These are phyloP conservation scores for Drosophila putrida DNA, from an alignment of 2,888 invertebrate genomes.

Conservation along the genomic window DNA sequence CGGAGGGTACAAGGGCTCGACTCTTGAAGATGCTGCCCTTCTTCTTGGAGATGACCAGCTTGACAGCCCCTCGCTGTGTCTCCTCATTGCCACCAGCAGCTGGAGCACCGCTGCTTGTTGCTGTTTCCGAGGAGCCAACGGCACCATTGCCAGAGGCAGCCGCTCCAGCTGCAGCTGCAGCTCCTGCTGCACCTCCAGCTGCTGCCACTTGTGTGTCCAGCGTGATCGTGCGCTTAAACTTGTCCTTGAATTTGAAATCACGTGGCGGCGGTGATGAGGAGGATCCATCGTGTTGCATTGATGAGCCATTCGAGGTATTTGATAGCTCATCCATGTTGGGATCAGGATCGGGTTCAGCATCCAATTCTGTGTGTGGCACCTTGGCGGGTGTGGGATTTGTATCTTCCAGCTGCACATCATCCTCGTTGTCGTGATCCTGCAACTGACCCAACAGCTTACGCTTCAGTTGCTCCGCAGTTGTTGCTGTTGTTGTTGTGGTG, in stretches of 20 bases:
- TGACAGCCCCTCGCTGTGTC: constrained; percentile 86
- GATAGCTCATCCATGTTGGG: constrained; percentile 65
- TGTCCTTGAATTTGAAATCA: constrained; percentile 85
- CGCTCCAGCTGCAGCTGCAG: constrained; percentile 27
- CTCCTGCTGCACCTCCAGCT: constrained; percentile 46
- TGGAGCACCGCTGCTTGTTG: constrained; percentile 14
- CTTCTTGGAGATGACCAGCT: constrained; percentile 91
- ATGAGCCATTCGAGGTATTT: constrained; percentile 67
- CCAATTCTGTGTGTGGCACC: constrained; percentile 53
- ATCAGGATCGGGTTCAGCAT: constrained; percentile 59
- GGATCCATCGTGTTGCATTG: constrained; percentile 71
- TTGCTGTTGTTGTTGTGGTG: background rate
- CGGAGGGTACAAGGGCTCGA: constrained; percentile 88
- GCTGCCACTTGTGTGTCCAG: constrained; percentile 76
- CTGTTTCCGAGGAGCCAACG: background rate
- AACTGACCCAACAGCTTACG: constrained; percentile 52
- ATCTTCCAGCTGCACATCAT: constrained; percentile 45
- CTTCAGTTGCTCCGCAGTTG: constrained; percentile 53
- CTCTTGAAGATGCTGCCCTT: constrained; percentile 97
- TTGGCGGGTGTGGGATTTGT: constrained; percentile 69
- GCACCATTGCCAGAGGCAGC: constrained; percentile 17
- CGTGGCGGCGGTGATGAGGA: constrained; percentile 80
- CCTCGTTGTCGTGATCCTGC: constrained; percentile 22
- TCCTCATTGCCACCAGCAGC: constrained; percentile 51
- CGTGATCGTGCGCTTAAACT: constrained; percentile 84